Evolutionary conservation across 1,140 invertebrate genomes (phyloP), one percentile per base, ranked within the genome.

Genomic region (Nomia melanderi): DNA sequence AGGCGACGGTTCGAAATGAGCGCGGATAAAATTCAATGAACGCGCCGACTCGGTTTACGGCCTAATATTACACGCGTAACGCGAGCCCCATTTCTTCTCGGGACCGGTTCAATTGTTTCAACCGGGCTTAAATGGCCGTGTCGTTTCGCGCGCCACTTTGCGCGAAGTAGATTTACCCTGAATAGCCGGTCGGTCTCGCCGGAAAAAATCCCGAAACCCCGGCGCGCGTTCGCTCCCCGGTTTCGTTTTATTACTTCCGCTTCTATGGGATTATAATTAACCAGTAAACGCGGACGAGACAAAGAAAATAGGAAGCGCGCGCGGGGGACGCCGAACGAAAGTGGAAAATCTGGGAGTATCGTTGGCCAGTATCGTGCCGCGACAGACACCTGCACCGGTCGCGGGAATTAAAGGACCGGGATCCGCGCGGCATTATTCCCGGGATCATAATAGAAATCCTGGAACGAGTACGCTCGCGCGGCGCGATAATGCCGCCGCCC

Each of bases 401-500:
- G 81, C 77, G 79, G 79, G 79, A 84, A 81, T 74, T 79, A 81
- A 82, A 82, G 84, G 79, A 78, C 78, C 70, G 78, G 78, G 69
- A 77, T 86, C 73, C 56, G 72, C 78, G 47, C 57, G 85, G 77
- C 67, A 84, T 84, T 85, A 79, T 81, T 86, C 83, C 62, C 53
- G 25, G 69, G 62, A 71, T 77, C 78, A 87, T 78, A 84, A 79
- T 85, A 76, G 75, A 81, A 77, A 77, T 62, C 63, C 57, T 63
- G 77, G 72, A 87, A 87, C 86, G 81, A 85, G 78, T 81, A 84
- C 76, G 81, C 78, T 80, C 79, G 74, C 75, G 84, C 83, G 80
- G 79, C 82, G 76, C 81, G 84, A 88, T 87, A 88, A 88, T 88
- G 86, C 85, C 60, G 82, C 75, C 79, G 81, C 64, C 53, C 77